Base-by-base conservation (phyloP, 1,140 invertebrate species). In the Proctacanthus coquilletti region DNA sequence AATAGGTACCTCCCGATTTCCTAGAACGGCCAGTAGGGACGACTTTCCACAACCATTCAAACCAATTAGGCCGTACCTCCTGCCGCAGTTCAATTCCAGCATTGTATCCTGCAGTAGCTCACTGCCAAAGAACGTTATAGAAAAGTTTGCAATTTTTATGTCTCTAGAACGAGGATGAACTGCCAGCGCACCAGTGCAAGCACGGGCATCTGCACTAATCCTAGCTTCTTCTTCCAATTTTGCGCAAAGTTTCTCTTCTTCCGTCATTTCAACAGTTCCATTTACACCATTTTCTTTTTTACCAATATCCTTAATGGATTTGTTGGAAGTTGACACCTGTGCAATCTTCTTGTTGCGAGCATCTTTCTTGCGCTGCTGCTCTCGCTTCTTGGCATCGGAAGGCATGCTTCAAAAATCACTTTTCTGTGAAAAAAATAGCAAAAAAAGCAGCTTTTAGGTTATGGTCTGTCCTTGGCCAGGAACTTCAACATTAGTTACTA, bases 21-120 rank as follows among this genome's bases (percentile, higher is more conserved):
- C 92, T 33, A 98, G 63, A 4, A 85, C 86, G 17, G 91, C 73
- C 41, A 99, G 66, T 40, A 99, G 59, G 5, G 92, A 93, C 2
- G 93, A 96, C 62, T 96, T 96, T 32, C 93, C 94, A 63, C 85
- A 88, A 39, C 95, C 95, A 68, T 98, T 98, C 2, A 86, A 66
- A 40, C 96, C 96, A 48, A 99, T 77, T 1, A 99, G 69, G 47
- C 95, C 96, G 63, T 98, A 98, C 47, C 95, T 74, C 48, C 92
- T 68, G 0, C 94, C 93, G 60, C 88, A 94, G 67, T 97, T 98
- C 50, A 99, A 71, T 63, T 98, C 95, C 1, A 98, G 65, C 59
- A 87, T 80, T 1, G 95, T 95, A 60, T 99, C 96, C 54, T 85
- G 82, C 34, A 98, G 69, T 40, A 99, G 67, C 68, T 98, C 96